Evolutionary conservation across 2,797 vertebrate genomes (phyloP), one percentile per base, ranked within the genome.

Genomic region (Lophotriccus pileatus): DNA sequence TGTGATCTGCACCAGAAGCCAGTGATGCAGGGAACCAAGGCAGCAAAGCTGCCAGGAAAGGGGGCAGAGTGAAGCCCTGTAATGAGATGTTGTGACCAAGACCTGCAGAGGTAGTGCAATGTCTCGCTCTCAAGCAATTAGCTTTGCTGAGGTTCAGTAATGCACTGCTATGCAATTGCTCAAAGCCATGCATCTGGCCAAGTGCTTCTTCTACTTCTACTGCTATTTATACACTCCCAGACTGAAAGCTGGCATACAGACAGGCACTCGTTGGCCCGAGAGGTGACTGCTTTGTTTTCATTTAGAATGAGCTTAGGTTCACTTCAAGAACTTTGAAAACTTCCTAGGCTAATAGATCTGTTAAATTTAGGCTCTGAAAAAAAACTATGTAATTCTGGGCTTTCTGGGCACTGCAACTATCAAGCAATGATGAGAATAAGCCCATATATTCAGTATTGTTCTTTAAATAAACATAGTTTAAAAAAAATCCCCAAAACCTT

Each of bases 81-180:
- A n/a, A 41, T 28, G 62, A 28, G 20, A 30, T 0, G 0, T 15
- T 2, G 18, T 17, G 53, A n/a, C 32, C 12, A 22, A 36, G 53
- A 28, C 34, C 30, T 25, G 62, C 43, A 37, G 59, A 34, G 21
- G 24, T 37, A 41, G 34, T 2, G 4, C 34, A 14, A 17, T 7
- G 55, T 22, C 60, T 74, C 21, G 6, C 37, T 17, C 75, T 58
- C 46, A 55, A 70, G 66, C 46, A 4, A 46, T 43, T 24, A 20
- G 36, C 55, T 59, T 24, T 64, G 53, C 63, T 13, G 53, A 19
- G 39, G 49, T 41, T 76, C 67, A 4, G 30, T 13, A n/a, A 12
- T 4, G 30, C 2, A 2, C 13, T 7, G 10, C 46, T 49, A 46
- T 1, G 21, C 72, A 82, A 50, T 2, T 39, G 53, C 53, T 63